Evolutionary conservation across 2,797 vertebrate species (phyloP).

Genomic region (Scomberomorus guttatus): DNA sequence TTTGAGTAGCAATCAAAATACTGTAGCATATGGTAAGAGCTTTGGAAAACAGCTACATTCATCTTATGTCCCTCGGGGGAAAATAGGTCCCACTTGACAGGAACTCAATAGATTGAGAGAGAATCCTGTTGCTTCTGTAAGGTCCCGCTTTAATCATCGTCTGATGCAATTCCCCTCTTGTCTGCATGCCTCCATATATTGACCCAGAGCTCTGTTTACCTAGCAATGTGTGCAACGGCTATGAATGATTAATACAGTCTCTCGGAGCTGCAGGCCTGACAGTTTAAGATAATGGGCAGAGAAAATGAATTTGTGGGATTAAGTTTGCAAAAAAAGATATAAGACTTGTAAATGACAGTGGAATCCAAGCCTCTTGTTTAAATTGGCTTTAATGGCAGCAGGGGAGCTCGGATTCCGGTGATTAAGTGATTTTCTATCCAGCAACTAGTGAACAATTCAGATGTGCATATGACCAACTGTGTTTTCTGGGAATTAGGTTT

Average conservation of each 20-base stretch:
- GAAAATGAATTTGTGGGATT: not conserved
- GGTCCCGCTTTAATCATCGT: conserved; percentile 57
- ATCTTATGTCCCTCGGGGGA: conserved; percentile 51
- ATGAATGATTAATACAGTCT: conserved; percentile 66
- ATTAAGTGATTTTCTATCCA: not conserved
- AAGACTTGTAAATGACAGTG: not conserved
- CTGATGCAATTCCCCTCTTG: conserved; percentile 45
- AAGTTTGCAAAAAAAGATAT: not conserved
- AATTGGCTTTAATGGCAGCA: not conserved
- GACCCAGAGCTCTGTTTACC: conserved; percentile 70
- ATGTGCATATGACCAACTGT: not conserved
- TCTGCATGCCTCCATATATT: conserved; percentile 56
- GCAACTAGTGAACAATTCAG: not conserved
- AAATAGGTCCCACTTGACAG: conserved; percentile 52
- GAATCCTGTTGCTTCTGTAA: conserved; percentile 22
- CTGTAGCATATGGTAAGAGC: not conserved
- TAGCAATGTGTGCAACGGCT: conserved; percentile 54
- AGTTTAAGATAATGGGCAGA: conserved; percentile 4
- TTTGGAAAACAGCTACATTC: conserved; percentile 33
- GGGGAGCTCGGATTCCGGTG: not conserved
- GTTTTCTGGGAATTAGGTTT: not conserved
- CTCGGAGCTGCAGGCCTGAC: not conserved
- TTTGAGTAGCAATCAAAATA: conserved; percentile 39
- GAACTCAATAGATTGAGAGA: conserved; percentile 61
- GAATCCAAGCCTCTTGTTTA: conserved; percentile 6